Conservation (phyloP, 2,113 vertebrate genomes). For the Lates calcarifer region DNA sequence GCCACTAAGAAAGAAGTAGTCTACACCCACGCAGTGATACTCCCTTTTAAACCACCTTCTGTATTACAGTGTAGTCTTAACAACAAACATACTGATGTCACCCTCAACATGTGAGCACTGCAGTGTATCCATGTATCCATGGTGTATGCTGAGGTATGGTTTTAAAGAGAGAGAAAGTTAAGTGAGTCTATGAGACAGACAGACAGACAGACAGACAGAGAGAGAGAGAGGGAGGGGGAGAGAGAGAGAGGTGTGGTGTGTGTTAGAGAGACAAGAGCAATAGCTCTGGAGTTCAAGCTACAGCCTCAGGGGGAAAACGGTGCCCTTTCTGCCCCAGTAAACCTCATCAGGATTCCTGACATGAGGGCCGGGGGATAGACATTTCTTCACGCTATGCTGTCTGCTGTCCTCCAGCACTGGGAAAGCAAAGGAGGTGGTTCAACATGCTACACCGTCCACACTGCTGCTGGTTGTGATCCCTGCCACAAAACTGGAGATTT, state of each 20-base stretch:
- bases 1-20: slow-evolving; percentile 27
- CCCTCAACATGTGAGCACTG: slow-evolving; percentile 12
- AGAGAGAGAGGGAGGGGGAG: slow-evolving; percentile 5
- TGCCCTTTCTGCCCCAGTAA: slow-evolving; percentile 88
- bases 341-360: slow-evolving; percentile 82
- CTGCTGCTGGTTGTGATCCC: slow-evolving; percentile 22
- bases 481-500: slow-evolving; percentile 4
- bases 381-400: slow-evolving; percentile 83
- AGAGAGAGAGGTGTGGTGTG: slow-evolving; percentile 25
- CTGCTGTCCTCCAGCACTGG: slow-evolving; percentile 67
- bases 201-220: slow-evolving; percentile 10
- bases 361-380: slow-evolving; percentile 76
- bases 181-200: slow-evolving; percentile 34
- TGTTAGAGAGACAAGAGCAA: slow-evolving; percentile 67
- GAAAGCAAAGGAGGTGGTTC: slow-evolving; percentile 57
- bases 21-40: slow-evolving; percentile 37
- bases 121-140: slow-evolving; percentile 10
- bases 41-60: slow-evolving; percentile 17
- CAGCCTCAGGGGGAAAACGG: slow-evolving; percentile 78
- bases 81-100: slow-evolving; percentile 43
- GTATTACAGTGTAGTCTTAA: not conserved
- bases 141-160: slow-evolving; percentile 1
- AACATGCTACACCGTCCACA: slow-evolving; percentile 37
- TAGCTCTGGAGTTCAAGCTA: slow-evolving; percentile 74
- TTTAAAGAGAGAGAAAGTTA: slow-evolving; percentile 27